Percentiles rank a stretch among this genome's conserved stretches.
phyloP scores from a whole-genome alignment of 1,140 invertebrate species.

The Belonocnema kinseyi region DNA sequence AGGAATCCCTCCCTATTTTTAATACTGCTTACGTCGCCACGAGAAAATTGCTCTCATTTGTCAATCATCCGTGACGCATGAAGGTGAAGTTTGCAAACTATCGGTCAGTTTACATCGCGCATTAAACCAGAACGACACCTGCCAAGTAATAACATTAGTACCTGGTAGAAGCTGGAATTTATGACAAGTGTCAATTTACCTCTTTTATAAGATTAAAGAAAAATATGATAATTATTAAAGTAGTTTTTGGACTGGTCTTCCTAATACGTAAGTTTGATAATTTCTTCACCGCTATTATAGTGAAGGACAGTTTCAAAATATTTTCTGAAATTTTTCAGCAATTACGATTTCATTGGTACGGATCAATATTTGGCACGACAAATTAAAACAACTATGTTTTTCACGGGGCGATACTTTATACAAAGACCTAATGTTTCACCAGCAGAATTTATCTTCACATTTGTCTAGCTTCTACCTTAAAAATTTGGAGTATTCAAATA shows the following conservation, averaged over 20 bases:
- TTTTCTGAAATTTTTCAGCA: neutral
- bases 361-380: constrained; percentile 13
- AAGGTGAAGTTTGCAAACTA: constrained; percentile 24
- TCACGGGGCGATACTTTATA: neutral
- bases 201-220: neutral
- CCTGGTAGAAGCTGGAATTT: neutral
- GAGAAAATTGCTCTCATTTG: constrained; percentile 28
- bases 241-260: constrained; percentile 1
- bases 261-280: neutral
- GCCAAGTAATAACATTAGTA: neutral
- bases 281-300: neutral
- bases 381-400: neutral
- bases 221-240: neutral
- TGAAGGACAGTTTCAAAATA: neutral
- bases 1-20: constrained; percentile 14
- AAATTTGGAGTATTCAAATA: neutral
- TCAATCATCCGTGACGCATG: neutral
- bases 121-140: neutral
- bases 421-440: neutral
- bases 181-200: neutral
- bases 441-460: neutral
- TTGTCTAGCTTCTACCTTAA: neutral
- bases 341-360: neutral
- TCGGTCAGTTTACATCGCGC: constrained; percentile 1
- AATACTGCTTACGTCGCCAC: constrained; percentile 2